Percentiles rank a stretch among this genome's conserved stretches.
phyloP scores from a whole-genome alignment of 2,797 vertebrate species.

The Lepus townsendii region DNA sequence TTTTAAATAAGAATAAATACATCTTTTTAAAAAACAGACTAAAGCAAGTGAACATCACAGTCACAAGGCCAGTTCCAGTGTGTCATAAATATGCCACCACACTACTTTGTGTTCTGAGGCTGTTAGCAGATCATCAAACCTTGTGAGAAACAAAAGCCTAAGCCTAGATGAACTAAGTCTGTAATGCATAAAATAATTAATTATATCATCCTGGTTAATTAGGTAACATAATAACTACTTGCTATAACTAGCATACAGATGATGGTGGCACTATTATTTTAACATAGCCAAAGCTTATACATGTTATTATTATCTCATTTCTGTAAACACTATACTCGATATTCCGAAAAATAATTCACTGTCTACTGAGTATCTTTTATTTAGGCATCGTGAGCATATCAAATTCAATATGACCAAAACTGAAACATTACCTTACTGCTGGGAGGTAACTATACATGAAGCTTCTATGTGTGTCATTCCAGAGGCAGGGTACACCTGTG shows the following conservation, averaged over 20 bases:
- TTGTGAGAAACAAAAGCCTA: background rate
- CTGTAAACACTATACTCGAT: background rate
- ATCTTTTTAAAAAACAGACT: background rate
- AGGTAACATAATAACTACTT: background rate
- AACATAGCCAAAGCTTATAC: slow-evolving; percentile 21
- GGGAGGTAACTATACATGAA: background rate
- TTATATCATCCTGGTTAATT: background rate
- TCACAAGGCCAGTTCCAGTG: background rate
- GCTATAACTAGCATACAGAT: slow-evolving; percentile 2
- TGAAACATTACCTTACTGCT: background rate
- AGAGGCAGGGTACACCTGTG: background rate
- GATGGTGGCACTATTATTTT: background rate
- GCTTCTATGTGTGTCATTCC: background rate
- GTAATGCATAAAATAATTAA: slow-evolving; percentile 45
- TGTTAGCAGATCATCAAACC: slow-evolving; percentile 10
- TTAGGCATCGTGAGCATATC: background rate
- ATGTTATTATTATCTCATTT: slow-evolving; percentile 38
- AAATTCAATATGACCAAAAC: slow-evolving; percentile 32
- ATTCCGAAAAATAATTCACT: background rate
- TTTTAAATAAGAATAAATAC: too few relatives aligned
- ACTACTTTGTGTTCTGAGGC: slow-evolving; percentile 13
- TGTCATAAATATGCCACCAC: background rate
- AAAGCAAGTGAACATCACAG: background rate
- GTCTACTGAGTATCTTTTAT: background rate
- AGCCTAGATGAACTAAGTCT: slow-evolving; percentile 19